A percentile compares a stretch with the other conserved stretches of the same genome.
Evolutionary conservation across 2,888 invertebrate genomes (phyloP).

Genomic region (Pristionchus exspectatus): DNA sequence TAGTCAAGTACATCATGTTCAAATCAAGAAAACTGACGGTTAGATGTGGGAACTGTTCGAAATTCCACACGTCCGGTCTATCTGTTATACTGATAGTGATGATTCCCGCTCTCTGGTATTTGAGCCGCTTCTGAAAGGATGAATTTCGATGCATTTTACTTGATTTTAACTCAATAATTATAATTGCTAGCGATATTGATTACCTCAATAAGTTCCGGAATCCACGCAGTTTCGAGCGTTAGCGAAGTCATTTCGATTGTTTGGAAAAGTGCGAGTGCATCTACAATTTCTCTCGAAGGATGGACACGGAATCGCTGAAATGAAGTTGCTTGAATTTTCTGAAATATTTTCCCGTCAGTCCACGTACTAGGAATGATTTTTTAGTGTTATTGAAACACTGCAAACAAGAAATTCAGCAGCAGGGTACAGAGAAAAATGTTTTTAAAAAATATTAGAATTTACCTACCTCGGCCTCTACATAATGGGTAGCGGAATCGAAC

Average conservation of each 20-base stretch:
- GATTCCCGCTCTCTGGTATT: too few relatives aligned
- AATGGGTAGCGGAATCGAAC: neutral
- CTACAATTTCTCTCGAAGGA: neutral
- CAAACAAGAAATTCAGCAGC: neutral
- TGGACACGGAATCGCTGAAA: neutral
- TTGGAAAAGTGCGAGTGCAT: neutral
- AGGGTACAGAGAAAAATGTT: neutral
- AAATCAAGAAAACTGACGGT: too few relatives aligned
- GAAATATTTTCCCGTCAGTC: neutral
- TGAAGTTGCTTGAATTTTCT: neutral
- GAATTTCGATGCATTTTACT: too few relatives aligned
- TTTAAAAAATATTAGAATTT: neutral
- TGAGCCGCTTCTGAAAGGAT: too few relatives aligned
- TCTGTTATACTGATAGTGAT: too few relatives aligned
- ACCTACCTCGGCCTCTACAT: neutral
- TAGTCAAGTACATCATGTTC: too few relatives aligned
- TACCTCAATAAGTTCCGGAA: neutral
- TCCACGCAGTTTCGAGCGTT: neutral
- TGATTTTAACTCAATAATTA: too few relatives aligned
- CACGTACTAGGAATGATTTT: too few relatives aligned
- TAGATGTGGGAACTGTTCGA: too few relatives aligned
- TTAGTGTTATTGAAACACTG: neutral
- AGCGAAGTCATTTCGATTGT: neutral
- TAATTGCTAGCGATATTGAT: too few relatives aligned
- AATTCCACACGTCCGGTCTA: too few relatives aligned